These are phyloP conservation scores for Drosophila anomalata DNA, from an alignment of 2,888 invertebrate species.

Conservation along the genomic window DNA sequence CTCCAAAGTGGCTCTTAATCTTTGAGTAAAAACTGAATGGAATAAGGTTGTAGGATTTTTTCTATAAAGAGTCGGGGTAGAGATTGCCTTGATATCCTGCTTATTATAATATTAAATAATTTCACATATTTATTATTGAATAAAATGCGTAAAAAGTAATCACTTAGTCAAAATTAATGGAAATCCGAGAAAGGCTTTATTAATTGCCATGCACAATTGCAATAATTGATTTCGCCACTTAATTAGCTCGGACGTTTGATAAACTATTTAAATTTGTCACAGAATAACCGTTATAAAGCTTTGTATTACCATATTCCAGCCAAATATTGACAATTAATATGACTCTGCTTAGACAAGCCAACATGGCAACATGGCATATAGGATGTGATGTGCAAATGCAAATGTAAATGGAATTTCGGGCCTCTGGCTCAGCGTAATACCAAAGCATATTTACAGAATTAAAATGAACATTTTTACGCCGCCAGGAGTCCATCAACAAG, in stretches of 20 bases:
- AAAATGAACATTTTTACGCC: conserved; percentile 37
- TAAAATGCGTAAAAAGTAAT: too few species aligned
- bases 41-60: not conserved
- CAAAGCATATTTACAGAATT: conserved; percentile 41
- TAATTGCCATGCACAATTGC: too few species aligned
- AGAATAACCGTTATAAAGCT: not conserved
- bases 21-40: conserved; percentile 16
- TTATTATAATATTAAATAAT: too few species aligned
- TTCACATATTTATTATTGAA: too few species aligned
- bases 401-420: conserved; percentile 33
- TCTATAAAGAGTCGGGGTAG: not conserved
- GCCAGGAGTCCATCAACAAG: conserved; percentile 41
- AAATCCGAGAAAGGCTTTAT: too few species aligned
- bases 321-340: not conserved
- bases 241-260: too few species aligned
- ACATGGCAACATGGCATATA: too few species aligned
- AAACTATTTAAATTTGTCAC: too few species aligned
- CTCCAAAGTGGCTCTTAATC: conserved; percentile 33
- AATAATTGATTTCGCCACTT: too few species aligned
- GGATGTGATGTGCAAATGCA: conserved; percentile 21
- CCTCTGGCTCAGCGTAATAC: conserved; percentile 29
- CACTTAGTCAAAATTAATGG: too few species aligned
- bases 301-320: not conserved
- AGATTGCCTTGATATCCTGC: too few species aligned
- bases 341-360: not conserved